Percentiles rank a stretch among this genome's conserved stretches.
Evolutionary conservation across 2,113 vertebrate genomes (phyloP).

Genomic region (Anguilla japonica): DNA sequence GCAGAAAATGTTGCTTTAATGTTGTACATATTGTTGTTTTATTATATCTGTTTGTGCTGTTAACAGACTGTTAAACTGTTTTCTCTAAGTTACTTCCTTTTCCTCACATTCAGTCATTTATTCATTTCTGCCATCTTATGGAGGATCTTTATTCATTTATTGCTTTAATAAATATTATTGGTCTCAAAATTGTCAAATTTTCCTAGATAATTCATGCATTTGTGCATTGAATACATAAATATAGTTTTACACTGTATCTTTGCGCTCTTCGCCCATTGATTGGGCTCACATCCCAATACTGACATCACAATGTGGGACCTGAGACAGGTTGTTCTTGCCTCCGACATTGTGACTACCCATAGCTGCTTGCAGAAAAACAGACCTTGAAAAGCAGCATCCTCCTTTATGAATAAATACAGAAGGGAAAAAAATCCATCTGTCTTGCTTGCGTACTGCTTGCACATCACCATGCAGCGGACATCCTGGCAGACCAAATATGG

Average conservation of each 20-base stretch:
- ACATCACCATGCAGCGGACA: conserved; percentile 1
- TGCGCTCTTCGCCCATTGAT: conserved; percentile 3
- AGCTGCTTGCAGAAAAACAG: not conserved
- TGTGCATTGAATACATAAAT: too few relatives aligned
- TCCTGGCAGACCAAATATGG: conserved; percentile 30
- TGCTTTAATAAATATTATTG: too few relatives aligned
- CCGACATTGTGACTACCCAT: conserved; percentile 12
- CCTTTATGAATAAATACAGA: conserved; percentile 6
- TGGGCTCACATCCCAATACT: not conserved
- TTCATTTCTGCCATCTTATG: not conserved
- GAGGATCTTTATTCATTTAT: too few relatives aligned
- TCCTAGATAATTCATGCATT: not conserved
- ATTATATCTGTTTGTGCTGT: not conserved
- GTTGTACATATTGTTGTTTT: not conserved
- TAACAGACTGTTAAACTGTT: not conserved
- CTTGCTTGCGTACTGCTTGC: conserved; percentile 5
- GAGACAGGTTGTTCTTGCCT: not conserved
- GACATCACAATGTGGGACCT: conserved; percentile 13
- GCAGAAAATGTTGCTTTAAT: not conserved
- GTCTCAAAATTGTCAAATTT: not conserved
- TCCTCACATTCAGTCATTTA: not conserved
- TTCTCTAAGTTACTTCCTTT: not conserved
- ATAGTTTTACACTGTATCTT: not conserved
- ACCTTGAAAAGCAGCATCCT: not conserved
- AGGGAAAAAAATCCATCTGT: not conserved